Conservation (phyloP, 2,888 invertebrate genomes). For the Ectropis crepuscularia region DNA sequence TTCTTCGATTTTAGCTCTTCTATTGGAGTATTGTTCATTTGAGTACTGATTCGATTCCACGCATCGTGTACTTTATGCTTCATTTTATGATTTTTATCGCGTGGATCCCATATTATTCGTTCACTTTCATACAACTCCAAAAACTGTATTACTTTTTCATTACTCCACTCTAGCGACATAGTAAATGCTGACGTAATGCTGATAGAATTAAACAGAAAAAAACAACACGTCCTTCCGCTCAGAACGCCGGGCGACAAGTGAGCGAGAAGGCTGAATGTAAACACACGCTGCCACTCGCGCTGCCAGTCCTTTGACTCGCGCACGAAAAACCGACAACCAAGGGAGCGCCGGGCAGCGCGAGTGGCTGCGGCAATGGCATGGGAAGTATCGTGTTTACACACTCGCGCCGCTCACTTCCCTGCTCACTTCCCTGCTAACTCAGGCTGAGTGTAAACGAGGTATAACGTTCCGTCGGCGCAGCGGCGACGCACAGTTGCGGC, state of each 20-base stretch:
- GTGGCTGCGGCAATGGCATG: no score
- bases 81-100: constrained; percentile 23
- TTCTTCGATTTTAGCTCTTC: constrained; percentile 3
- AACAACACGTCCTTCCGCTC: constrained; percentile 4
- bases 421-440: no score
- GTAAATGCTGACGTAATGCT: background rate
- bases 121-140: constrained; percentile 22
- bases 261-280: constrained; percentile 10
- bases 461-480: no score
- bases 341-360: no score
- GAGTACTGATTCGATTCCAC: constrained; percentile 19
- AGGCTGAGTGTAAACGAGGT: no score
- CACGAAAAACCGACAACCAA: background rate
- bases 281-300: constrained; percentile 15
- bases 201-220: background rate
- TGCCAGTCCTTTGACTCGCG: constrained; percentile 9
- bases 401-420: no score
- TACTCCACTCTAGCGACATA: constrained; percentile 18
- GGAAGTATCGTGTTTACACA: no score
- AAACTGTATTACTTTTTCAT: constrained; percentile 19
- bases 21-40: background rate
- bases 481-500: constrained; percentile 30
- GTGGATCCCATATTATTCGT: constrained; percentile 22
- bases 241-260: constrained; percentile 17
- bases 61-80: constrained; percentile 25